Percentiles rank a stretch among this genome's conserved stretches.
phyloP scores from a whole-genome alignment of 2,888 invertebrate genomes.

The Crematogaster levior region DNA sequence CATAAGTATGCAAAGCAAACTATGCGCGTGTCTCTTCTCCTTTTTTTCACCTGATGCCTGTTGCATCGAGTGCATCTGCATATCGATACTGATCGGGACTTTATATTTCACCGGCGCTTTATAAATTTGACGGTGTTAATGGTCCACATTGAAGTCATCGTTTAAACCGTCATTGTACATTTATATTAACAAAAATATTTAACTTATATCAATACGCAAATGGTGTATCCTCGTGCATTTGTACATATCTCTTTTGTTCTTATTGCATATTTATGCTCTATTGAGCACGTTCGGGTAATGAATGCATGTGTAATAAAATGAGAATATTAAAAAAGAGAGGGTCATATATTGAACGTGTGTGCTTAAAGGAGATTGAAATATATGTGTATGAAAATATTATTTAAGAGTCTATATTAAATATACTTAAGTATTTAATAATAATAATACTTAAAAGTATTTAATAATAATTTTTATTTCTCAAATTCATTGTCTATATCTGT shows the following conservation, averaged over 20 bases:
- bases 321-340: conserved; percentile 1
- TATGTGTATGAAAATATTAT: background rate
- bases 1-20: conserved; percentile 58
- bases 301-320: background rate
- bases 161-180: background rate
- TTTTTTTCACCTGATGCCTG: conserved; percentile 38
- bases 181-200: conserved; percentile 18
- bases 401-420: background rate
- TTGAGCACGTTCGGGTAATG: background rate
- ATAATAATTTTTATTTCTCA: background rate
- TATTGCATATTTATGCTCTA: background rate
- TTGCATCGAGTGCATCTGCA: conserved; percentile 41
- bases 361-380: background rate
- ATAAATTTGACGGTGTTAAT: conserved; percentile 34
- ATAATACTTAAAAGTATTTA: too few species aligned
- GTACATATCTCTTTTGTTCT: background rate
- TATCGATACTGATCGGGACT: conserved; percentile 46
- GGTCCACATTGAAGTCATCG: background rate
- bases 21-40: conserved; percentile 22
- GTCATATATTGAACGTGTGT: background rate
- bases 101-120: conserved; percentile 36
- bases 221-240: too few species aligned
- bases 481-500: background rate
- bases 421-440: background rate
- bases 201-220: background rate